A percentile compares a stretch with the other conserved stretches of the same genome.
phyloP scores from a whole-genome alignment of 2,113 vertebrate species.

The Propithecus coquereli region DNA sequence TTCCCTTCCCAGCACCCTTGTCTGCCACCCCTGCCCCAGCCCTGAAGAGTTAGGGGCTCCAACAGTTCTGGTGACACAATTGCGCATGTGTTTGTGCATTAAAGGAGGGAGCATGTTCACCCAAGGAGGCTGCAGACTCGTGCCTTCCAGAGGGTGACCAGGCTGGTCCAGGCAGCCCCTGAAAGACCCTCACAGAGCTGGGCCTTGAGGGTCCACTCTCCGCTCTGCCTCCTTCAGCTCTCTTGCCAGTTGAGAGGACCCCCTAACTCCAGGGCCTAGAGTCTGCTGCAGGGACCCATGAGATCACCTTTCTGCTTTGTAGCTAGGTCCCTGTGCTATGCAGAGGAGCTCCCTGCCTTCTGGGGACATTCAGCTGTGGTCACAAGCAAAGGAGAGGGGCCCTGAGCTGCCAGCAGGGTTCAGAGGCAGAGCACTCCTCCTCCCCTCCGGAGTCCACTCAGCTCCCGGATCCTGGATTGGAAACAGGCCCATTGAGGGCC shows the following conservation, averaged over 20 bases:
- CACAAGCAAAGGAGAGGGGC: background rate
- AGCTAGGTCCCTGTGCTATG: background rate
- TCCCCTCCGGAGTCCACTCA: accelerated
- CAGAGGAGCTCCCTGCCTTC: background rate
- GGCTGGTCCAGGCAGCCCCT: background rate
- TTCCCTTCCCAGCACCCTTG: background rate
- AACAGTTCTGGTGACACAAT: background rate
- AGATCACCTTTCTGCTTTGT: background rate
- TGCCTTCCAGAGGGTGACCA: background rate
- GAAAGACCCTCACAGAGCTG: background rate
- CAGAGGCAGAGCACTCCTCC: background rate
- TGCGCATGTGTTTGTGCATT: background rate
- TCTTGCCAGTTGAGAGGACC: background rate
- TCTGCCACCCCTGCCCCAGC: background rate
- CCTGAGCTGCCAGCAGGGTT: background rate
- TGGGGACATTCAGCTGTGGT: background rate
- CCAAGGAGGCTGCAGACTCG: background rate
- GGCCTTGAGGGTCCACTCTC: too few species aligned
- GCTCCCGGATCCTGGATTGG: accelerated
- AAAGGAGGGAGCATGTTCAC: accelerated
- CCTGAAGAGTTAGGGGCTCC: background rate
- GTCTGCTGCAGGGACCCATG: background rate
- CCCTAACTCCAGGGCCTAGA: background rate
- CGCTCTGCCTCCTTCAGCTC: accelerated
- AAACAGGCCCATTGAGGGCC: background rate